Evolutionary conservation across 2,113 vertebrate species (phyloP), one percentile per base, ranked within the genome.

Genomic region (Columba janthina): DNA sequence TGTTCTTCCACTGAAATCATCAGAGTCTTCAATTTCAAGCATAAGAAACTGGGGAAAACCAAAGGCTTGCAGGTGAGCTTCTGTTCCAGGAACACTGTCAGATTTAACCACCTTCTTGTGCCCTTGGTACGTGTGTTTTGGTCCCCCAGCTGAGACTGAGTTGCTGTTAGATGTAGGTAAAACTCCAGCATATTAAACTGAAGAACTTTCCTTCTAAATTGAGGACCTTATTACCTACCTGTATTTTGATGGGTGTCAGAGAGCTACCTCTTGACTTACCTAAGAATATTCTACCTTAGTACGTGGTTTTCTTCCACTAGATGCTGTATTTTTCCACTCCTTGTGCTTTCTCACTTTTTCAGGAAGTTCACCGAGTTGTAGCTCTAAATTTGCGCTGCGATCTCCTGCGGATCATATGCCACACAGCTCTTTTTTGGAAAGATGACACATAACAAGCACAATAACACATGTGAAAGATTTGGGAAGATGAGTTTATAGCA

Each of bases 391-490:
- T 96, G 83, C 86, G 34, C 96, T 77, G 82, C 88, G 51, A 11
- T 64, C 90, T 95, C 92, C 88, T 11, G 83, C 88, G 92, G 94
- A 94, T 95, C 96, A 86, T 92, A 91, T 85, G 88, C 83, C 92
- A 48, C 34, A 20, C 80, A 26, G 88, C 85, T 89, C 88, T 81
- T 96, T 96, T 93, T 97, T 94, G 92, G 95, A 94, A 94, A 76
- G 90, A 94, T 93, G 95, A 96, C 92, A 95, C 95, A 94, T 95
- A n/a, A 77, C 16, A 88, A 75, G 95, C 94, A 93, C 96, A 92
- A 90, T 67, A 21, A 88, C 79, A 93, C 94, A 95, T 94, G 95
- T 95, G 96, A 95, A 96, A 90, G 85, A 75, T 90, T 97, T 58
- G 92, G 78, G 93, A 42, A 84, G 95, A 94, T 75, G 92, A 96